Base-by-base conservation (phyloP, 1,140 invertebrate species). In the Pissodes strobi region DNA sequence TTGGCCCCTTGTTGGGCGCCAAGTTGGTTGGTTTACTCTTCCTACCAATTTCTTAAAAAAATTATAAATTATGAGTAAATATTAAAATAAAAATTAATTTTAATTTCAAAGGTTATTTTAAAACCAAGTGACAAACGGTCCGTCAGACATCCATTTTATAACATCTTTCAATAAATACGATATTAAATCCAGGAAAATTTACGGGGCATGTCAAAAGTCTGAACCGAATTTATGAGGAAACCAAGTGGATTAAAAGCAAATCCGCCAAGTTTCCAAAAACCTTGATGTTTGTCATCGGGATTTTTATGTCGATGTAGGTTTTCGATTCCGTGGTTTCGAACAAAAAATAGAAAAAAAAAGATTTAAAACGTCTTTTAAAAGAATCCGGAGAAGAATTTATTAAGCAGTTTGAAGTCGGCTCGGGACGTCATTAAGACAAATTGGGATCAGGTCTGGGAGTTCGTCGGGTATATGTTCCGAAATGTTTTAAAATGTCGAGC, bases 381-480 rank as follows among this genome's bases (percentile, higher is more conserved):
- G 43, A 25, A 17, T 18, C 27, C 3, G 15, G 15, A 45, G 19
- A 45, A 38, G 51, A 53, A 53, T 53, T 53, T 53, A 53, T 53
- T 38, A 19, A 53, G 51, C 19, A n/a, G n/a, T n/a, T n/a, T n/a
- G n/a, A n/a, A n/a, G n/a, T n/a, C n/a, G 30, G 51, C 30, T 22
- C 30, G 51, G n/a, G 27, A 53, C 38, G 38, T 41, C 53, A 27
- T 22, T 22, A 43, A 56, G 53, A 56, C 38, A 43, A 56, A 56
- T 56, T 43, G 53, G 53, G 53, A 56, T 56, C 53, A 43, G 38
- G 53, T 56, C 53, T 12, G n/a, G n/a, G 13, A 53, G 37, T 15
- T 43, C 37, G 53, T 21, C 19, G 37, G 37, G 37, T 39, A 39
- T n/a, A 39, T n/a, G 37, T 39, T 21, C 41, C 19, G 41, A 39